Conservation (phyloP, 2,888 invertebrate genomes). For the Volucella bombylans region DNA sequence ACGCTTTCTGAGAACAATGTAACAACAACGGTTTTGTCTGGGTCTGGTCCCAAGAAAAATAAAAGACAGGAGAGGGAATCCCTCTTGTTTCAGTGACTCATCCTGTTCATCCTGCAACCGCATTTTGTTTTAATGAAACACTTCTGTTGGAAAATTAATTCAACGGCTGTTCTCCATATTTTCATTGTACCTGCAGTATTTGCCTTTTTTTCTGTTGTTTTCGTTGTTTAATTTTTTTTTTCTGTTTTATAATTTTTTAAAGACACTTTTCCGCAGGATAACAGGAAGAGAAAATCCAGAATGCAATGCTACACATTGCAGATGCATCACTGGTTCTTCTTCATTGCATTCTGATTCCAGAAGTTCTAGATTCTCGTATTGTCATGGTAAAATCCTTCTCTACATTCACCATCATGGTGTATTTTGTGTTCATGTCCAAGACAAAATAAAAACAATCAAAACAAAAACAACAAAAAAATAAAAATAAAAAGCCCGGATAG, state of each 20-base stretch:
- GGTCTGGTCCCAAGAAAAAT: conserved; percentile 22
- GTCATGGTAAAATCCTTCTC: conserved; percentile 44
- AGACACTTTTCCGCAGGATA: conserved; percentile 71
- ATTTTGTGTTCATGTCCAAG: conserved; percentile 66
- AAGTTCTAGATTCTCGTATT: conserved; percentile 34
- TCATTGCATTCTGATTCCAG: conserved; percentile 4
- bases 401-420: conserved; percentile 32
- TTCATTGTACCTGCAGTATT: conserved; percentile 2
- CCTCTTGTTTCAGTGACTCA: conserved; percentile 4
- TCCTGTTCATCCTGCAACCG: conserved; percentile 52
- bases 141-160: conserved; percentile 72
- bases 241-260: conserved; percentile 61
- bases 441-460: conserved; percentile 58
- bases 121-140: conserved; percentile 71
- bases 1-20: conserved; percentile 71
- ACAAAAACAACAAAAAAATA: conserved; percentile 1
- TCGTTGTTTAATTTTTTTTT: conserved; percentile 10
- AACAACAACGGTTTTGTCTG: conserved; percentile 71
- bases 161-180: conserved; percentile 29
- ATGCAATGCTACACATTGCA: conserved; percentile 52
- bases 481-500: conserved; percentile 8
- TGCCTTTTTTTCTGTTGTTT: conserved; percentile 21
- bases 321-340: conserved; percentile 40
- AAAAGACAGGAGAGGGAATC: conserved; percentile 12
- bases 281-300: conserved; percentile 62